Base-by-base conservation (phyloP, 92 coral and sea anemone genomes). In the Scolanthus callimorphus region DNA sequence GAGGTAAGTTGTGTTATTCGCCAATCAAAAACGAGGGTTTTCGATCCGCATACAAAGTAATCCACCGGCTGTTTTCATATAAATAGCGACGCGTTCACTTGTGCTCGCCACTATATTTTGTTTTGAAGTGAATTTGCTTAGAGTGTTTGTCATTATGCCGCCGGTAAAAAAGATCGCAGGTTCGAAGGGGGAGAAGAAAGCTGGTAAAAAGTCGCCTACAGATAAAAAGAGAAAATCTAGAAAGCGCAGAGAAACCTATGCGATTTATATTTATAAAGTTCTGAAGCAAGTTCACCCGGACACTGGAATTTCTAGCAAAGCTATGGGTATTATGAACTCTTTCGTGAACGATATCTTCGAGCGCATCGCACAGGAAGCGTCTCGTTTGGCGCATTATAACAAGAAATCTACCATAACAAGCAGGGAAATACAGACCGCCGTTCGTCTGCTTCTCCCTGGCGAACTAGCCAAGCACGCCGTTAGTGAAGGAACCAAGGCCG, bases 241-340 rank as follows among this genome's bases (percentile, higher is more conserved):
- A 27, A 46, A 28, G 19, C 34, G 68, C 34, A 81, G 54, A 26
- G 94, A 85, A 58, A 85, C 80, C 63, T 85, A 81, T 41, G 53
- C 84, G 0, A 69, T 65, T 45, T 81, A 75, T 53, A 85, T 85
- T 51, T 85, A 85, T 62, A 77, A 82, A 44, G 89, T 85, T 27
- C 71, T 85, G 3, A 85, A 69, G 45, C 84, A 68, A 74, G 76
- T 85, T 31, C 91, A 85, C 31, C 89, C 94, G 2, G 94, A 85
- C 27, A 81, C 88, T 2, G 89, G 88, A 1, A 76, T 85, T 28
- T 85, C 94, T 13, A 76, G 83, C 55, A 75, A 70, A 26, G 85
- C 94, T 2, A 85, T 85, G 94, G 82, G 61, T 27, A 82, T 85
- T 59, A 75, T 85, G 84, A 85, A 85, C 71, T 85, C 94, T 3